Evolutionary conservation across 2,888 invertebrate genomes (phyloP).

Genomic region (Rutpela maculata): DNA sequence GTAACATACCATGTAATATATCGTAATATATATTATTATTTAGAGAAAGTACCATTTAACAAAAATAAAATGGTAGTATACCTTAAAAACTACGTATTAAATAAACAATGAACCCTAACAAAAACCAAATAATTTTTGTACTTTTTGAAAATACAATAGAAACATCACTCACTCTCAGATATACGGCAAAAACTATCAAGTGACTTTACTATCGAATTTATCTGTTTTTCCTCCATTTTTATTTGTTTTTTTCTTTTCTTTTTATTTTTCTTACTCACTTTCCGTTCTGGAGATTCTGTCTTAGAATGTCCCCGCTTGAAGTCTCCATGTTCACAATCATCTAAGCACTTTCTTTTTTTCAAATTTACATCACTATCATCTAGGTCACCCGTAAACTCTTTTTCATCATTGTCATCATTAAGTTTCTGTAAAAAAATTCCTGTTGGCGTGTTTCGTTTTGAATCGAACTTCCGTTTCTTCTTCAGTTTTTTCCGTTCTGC

Average conservation of each 20-base stretch:
- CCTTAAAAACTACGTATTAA: constrained; percentile 6
- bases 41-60: constrained; percentile 4
- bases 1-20: background rate
- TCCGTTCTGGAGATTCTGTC: constrained; percentile 53
- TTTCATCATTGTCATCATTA: constrained; percentile 53
- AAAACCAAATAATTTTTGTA: constrained; percentile 10
- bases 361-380: constrained; percentile 58
- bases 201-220: constrained; percentile 66
- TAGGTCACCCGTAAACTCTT: constrained; percentile 53
- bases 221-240: constrained; percentile 62
- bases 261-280: constrained; percentile 58
- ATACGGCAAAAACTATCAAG: constrained; percentile 68
- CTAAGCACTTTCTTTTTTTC: constrained; percentile 66
- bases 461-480: constrained; percentile 66
- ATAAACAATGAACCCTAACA: constrained; percentile 26
- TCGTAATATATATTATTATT: background rate
- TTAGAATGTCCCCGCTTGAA: constrained; percentile 53
- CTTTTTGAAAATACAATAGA: background rate
- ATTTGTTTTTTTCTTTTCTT: constrained; percentile 61
- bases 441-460: constrained; percentile 58
- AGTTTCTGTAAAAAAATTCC: constrained; percentile 60
- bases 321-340: constrained; percentile 57
- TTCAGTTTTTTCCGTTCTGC: constrained; percentile 68
- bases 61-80: constrained; percentile 12
- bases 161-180: constrained; percentile 64